Percentiles rank a stretch among this genome's conserved stretches.
phyloP scores from a whole-genome alignment of 2,888 invertebrate species.

The Nematopogon swammerdamellus region DNA sequence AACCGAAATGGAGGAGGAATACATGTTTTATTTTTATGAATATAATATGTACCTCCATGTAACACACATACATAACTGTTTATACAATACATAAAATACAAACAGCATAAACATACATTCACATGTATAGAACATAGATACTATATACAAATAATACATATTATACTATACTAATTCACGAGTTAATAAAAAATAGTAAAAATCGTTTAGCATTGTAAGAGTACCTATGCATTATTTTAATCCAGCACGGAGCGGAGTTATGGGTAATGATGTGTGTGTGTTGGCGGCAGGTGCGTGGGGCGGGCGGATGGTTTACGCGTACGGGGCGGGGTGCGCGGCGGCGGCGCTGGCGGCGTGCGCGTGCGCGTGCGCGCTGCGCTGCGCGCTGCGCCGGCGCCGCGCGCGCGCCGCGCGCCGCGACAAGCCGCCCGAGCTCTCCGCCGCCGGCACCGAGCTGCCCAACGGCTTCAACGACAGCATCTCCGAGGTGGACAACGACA shows the following conservation, averaged over 20 bases:
- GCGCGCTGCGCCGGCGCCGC: conserved; percentile 64
- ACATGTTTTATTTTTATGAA: too few relatives aligned
- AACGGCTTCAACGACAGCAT: conserved; percentile 85
- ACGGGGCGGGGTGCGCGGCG: conserved; percentile 75
- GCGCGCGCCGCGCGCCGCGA: conserved; percentile 61
- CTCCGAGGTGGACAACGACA: conserved; percentile 75
- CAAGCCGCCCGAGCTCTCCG: conserved; percentile 67
- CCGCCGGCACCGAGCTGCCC: conserved; percentile 68
- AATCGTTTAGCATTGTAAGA: conserved; percentile 2
- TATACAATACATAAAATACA: too few relatives aligned
- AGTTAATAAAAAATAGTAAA: too few relatives aligned
- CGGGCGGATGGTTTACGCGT: conserved; percentile 62
- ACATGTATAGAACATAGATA: too few relatives aligned
- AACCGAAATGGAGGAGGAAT: too few relatives aligned
- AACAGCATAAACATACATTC: too few relatives aligned
- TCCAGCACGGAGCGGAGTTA: too few relatives aligned
- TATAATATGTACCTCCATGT: too few relatives aligned
- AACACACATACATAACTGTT: too few relatives aligned
- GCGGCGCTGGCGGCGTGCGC: conserved; percentile 66
- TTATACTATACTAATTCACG: too few relatives aligned
- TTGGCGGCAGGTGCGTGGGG: background rate
- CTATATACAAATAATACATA: too few relatives aligned
- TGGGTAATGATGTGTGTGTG: too few relatives aligned
- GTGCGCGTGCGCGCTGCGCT: conserved; percentile 26
- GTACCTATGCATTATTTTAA: conserved; percentile 5